A percentile compares a stretch with the other conserved stretches of the same genome.
These are phyloP conservation scores for Bungarus multicinctus DNA, from an alignment of 2,113 vertebrate genomes.

Conservation along the genomic window DNA sequence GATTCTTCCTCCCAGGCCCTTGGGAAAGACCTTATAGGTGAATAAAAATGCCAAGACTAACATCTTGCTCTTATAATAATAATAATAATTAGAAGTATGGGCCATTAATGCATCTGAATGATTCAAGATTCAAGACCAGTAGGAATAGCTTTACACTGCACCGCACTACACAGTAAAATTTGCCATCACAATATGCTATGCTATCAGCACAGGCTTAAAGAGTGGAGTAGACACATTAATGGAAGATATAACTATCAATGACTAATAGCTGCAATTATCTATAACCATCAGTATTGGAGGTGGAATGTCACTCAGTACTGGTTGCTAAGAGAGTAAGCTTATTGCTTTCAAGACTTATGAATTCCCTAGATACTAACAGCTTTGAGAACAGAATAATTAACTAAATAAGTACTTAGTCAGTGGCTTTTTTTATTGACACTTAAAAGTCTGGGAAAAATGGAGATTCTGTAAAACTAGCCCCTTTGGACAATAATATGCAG, in stretches of 20 bases:
- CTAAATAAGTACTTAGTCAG: neutral
- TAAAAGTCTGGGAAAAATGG: neutral
- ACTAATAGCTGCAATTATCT: neutral
- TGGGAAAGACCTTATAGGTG: neutral
- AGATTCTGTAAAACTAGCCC: neutral
- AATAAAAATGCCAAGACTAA: neutral
- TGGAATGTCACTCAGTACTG: neutral
- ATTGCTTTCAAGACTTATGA: neutral
- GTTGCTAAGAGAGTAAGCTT: neutral
- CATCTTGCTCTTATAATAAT: neutral
- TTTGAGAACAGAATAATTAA: neutral
- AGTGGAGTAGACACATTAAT: neutral
- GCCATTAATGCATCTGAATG: neutral
- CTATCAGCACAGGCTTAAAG: neutral
- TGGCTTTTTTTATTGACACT: neutral
- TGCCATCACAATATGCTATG: neutral
- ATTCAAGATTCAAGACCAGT: neutral
- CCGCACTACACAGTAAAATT: neutral
- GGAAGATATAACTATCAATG: neutral
- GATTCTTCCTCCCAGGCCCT: neutral
- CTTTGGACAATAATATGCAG: neutral
- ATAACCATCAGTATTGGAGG: neutral
- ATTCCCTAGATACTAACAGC: neutral
- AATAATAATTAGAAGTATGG: neutral
- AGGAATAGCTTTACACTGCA: neutral